phyloP scores from a whole-genome alignment of 2,888 invertebrate species.

The Altica lythri region DNA sequence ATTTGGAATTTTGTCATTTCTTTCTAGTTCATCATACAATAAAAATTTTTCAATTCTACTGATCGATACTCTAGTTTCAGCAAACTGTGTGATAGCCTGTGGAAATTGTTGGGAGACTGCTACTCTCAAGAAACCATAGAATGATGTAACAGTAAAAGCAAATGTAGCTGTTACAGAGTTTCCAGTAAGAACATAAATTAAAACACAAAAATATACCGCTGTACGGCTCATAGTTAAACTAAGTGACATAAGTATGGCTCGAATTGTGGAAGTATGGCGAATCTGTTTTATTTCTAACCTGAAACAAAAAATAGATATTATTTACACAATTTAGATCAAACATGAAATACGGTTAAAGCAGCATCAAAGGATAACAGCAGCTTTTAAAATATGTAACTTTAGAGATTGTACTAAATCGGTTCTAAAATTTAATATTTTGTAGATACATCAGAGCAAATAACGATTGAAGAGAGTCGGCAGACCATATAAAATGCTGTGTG shows the following conservation, averaged over 20 bases:
- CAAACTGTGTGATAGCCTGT: slow-evolving; percentile 68
- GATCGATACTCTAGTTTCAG: slow-evolving; percentile 61
- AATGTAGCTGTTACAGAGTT: slow-evolving; percentile 62
- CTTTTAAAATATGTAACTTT: too few species aligned
- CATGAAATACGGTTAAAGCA: too few species aligned
- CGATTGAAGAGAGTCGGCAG: too few species aligned
- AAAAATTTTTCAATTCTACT: slow-evolving; percentile 63
- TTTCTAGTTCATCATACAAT: slow-evolving; percentile 47
- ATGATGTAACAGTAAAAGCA: slow-evolving; percentile 76
- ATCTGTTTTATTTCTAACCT: slow-evolving; percentile 73
- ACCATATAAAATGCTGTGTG: too few species aligned
- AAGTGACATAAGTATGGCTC: slow-evolving; percentile 67
- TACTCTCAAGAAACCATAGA: slow-evolving; percentile 72
- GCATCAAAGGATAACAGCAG: too few species aligned
- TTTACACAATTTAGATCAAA: too few species aligned
- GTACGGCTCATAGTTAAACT: slow-evolving; percentile 81
- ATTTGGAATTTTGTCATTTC: not conserved
- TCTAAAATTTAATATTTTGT: too few species aligned
- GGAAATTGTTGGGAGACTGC: slow-evolving; percentile 69
- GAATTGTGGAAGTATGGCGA: slow-evolving; percentile 65
- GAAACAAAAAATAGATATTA: slow-evolving; percentile 13
- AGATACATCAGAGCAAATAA: too few species aligned
- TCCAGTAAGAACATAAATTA: slow-evolving; percentile 74
- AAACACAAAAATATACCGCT: slow-evolving; percentile 79
- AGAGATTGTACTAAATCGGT: too few species aligned